Conservation (phyloP, 2,888 invertebrate genomes). For the Stomorhina lunata region DNA sequence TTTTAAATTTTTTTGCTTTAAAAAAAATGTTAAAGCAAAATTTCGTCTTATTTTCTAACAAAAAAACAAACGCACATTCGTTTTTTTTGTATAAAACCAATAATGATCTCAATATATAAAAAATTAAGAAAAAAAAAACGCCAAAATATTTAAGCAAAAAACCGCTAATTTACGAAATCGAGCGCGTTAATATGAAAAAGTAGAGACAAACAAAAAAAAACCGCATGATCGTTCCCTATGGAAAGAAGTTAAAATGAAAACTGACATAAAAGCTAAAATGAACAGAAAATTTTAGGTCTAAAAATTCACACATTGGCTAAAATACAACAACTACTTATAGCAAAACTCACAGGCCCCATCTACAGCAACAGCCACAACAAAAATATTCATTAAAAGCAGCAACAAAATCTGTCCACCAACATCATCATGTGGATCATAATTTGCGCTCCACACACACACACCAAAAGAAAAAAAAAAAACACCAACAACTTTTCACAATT, state of each 20-base stretch:
- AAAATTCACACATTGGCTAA: constrained; percentile 56
- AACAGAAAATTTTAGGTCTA: constrained; percentile 50
- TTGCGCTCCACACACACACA: background rate
- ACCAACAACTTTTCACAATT: background rate
- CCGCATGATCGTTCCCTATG: constrained; percentile 38
- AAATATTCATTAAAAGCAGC: background rate
- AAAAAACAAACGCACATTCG: constrained; percentile 20
- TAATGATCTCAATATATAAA: constrained; percentile 1
- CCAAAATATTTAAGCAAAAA: background rate
- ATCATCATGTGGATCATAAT: constrained; percentile 26
- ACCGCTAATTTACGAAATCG: constrained; percentile 23
- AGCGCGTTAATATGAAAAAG: too few species aligned
- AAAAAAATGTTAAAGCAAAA: too few species aligned
- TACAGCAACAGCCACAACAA: constrained; percentile 4
- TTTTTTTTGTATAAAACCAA: background rate
- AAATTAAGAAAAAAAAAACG: background rate
- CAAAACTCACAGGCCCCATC: too few species aligned
- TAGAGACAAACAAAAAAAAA: constrained; percentile 18
- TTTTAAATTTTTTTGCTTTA: background rate
- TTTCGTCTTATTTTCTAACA: background rate
- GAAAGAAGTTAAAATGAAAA: constrained; percentile 52
- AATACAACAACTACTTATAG: constrained; percentile 20
- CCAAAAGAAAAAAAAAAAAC: too few species aligned
- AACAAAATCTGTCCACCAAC: constrained; percentile 20
- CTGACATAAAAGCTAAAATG: constrained; percentile 44